Evolutionary conservation across 2,113 vertebrate species (phyloP).

Genomic region (Vombatus ursinus): DNA sequence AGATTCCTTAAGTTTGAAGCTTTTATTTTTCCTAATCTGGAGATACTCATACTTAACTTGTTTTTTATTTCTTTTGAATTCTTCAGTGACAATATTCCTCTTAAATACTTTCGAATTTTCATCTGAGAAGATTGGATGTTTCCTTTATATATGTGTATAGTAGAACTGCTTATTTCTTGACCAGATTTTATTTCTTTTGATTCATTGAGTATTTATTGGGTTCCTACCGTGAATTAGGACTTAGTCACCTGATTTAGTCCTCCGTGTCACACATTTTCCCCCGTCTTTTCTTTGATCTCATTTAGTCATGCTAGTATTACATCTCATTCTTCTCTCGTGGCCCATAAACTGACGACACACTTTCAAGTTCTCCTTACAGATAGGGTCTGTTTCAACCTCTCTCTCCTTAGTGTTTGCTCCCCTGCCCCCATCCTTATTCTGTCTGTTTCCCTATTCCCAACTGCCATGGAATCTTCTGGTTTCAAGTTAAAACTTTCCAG

Average conservation of each 20-base stretch:
- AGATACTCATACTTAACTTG: conserved; percentile 75
- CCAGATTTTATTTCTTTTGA: conserved; percentile 54
- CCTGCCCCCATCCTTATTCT: neutral
- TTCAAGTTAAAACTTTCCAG: conserved; percentile 63
- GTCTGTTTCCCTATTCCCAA: conserved; percentile 56
- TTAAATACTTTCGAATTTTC: conserved; percentile 70
- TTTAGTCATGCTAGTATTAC: neutral
- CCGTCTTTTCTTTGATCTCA: neutral
- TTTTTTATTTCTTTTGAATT: conserved; percentile 79
- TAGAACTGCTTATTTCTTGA: conserved; percentile 50
- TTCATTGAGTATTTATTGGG: conserved; percentile 47
- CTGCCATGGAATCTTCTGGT: conserved; percentile 68
- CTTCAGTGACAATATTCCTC: conserved; percentile 72
- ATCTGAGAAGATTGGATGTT: conserved; percentile 67
- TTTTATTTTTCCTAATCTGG: conserved; percentile 79
- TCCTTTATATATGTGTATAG: conserved; percentile 7
- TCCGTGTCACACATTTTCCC: conserved; percentile 1
- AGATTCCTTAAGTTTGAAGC: conserved; percentile 73
- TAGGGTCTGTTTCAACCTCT: neutral
- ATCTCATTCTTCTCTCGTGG: neutral
- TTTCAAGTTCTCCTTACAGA: neutral
- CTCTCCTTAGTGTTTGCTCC: neutral
- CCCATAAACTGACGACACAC: neutral
- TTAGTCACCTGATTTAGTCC: neutral
- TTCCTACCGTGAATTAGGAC: conserved; percentile 26